phyloP scores from a whole-genome alignment of 2,797 vertebrate species.

The Pseudocheirus occidentalis region DNA sequence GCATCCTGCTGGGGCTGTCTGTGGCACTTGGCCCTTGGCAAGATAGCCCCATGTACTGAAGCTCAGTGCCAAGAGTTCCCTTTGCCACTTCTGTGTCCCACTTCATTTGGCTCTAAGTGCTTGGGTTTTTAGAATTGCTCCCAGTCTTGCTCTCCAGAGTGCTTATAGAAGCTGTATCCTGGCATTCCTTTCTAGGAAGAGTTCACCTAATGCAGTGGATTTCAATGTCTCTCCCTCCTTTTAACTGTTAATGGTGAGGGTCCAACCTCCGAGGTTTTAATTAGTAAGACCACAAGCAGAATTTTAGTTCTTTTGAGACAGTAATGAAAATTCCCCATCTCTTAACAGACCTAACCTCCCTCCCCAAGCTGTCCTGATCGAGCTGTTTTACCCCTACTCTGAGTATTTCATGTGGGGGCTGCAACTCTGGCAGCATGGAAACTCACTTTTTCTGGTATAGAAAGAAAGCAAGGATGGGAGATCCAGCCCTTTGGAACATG shows the following conservation, averaged over 20 bases:
- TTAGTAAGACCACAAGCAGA: background rate
- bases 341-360: conserved; percentile 43
- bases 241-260: conserved; percentile 50
- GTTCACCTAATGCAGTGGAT: conserved; percentile 55
- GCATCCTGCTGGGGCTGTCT: conserved; percentile 63
- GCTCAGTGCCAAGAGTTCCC: background rate
- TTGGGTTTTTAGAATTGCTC: conserved; percentile 57
- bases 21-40: conserved; percentile 50
- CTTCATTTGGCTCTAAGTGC: conserved; percentile 42
- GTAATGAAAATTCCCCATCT: conserved; percentile 40
- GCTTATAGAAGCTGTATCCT: conserved; percentile 32
- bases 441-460: conserved; percentile 44
- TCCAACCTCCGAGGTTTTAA: conserved; percentile 15
- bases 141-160: conserved; percentile 42
- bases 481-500: conserved; percentile 8
- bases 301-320: conserved; percentile 43
- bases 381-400: conserved; percentile 67
- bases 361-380: conserved; percentile 66
- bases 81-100: conserved; percentile 1
- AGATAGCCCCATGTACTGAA: conserved; percentile 14
- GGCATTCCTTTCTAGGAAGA: conserved; percentile 55
- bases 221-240: conserved; percentile 37
- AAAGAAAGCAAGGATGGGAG: conserved; percentile 37
- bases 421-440: conserved; percentile 68
- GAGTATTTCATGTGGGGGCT: conserved; percentile 61